Evolutionary conservation across 2,113 vertebrate species (phyloP).

Genomic region (Pycnonotus jocosus): DNA sequence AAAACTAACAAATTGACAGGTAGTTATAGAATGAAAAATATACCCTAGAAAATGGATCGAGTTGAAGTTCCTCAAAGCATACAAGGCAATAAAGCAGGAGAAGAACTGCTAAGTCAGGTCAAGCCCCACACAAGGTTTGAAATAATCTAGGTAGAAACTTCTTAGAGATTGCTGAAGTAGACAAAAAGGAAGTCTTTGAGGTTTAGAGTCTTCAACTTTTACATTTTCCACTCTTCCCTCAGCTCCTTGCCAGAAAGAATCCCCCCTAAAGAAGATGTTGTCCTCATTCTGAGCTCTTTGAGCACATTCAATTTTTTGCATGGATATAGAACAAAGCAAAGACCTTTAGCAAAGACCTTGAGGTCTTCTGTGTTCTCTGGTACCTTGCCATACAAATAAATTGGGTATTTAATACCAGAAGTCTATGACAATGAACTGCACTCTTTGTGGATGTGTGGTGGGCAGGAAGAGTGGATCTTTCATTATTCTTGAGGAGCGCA

Average conservation of each 20-base stretch:
- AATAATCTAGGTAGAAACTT: background rate
- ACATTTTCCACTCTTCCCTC: background rate
- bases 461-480: background rate
- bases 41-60: background rate
- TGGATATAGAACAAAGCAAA: background rate
- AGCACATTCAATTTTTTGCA: background rate
- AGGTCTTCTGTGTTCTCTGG: background rate
- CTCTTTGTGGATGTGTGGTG: background rate
- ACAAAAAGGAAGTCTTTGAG: background rate
- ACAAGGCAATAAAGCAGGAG: background rate
- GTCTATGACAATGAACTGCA: background rate
- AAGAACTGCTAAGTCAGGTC: background rate
- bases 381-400: background rate
- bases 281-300: background rate
- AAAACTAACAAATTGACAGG: background rate
- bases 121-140: background rate
- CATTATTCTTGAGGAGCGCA: background rate
- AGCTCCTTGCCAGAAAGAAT: background rate
- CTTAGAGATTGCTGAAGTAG: background rate
- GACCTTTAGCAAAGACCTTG: background rate
- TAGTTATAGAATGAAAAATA: constrained; percentile 1
- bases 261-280: background rate
- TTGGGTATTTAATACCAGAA: background rate
- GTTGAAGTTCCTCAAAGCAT: background rate
- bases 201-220: background rate